Percentiles rank a stretch among this genome's conserved stretches.
phyloP scores from a whole-genome alignment of 2,113 vertebrate species.

The Entelurus aequoreus region DNA sequence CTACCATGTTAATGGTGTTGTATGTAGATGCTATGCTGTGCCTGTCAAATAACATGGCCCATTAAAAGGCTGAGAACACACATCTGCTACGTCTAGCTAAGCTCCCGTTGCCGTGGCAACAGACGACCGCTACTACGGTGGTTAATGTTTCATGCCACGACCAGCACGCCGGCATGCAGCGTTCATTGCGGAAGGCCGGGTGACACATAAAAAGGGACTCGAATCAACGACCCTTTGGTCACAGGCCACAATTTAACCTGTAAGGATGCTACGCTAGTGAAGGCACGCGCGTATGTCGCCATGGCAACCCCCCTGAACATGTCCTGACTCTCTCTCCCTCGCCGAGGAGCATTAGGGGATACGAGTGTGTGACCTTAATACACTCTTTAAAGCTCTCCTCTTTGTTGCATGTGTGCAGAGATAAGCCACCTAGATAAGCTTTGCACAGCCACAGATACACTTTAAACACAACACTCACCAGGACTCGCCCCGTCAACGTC shows the following conservation, averaged over 20 bases:
- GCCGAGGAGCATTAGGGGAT: constrained; percentile 36
- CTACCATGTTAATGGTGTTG: not conserved
- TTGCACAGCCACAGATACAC: constrained; percentile 5
- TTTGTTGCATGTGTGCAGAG: constrained; percentile 22
- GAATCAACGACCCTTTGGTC: too few relatives aligned
- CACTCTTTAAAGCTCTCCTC: constrained; percentile 37
- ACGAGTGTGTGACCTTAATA: constrained; percentile 45
- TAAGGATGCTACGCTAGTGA: not conserved
- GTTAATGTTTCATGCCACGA: not conserved
- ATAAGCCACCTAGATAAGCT: constrained; percentile 19
- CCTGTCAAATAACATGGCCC: constrained; percentile 45
- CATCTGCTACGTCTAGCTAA: constrained; percentile 70
- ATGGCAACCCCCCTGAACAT: constrained; percentile 19
- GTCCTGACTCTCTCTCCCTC: constrained; percentile 14
- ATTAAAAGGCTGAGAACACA: constrained; percentile 57
- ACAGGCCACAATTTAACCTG: too few relatives aligned
- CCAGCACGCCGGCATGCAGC: too few relatives aligned
- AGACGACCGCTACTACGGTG: constrained; percentile 41
- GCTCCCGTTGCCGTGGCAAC: constrained; percentile 83
- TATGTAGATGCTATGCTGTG: not conserved
- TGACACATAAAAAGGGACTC: too few relatives aligned
- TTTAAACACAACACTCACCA: constrained; percentile 78
- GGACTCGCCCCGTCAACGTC: constrained; percentile 94
- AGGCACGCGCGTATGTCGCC: constrained; percentile 6
- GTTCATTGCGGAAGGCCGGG: too few relatives aligned